Evolutionary conservation across 1,140 invertebrate genomes (phyloP).

Genomic region (Formica exsecta): DNA sequence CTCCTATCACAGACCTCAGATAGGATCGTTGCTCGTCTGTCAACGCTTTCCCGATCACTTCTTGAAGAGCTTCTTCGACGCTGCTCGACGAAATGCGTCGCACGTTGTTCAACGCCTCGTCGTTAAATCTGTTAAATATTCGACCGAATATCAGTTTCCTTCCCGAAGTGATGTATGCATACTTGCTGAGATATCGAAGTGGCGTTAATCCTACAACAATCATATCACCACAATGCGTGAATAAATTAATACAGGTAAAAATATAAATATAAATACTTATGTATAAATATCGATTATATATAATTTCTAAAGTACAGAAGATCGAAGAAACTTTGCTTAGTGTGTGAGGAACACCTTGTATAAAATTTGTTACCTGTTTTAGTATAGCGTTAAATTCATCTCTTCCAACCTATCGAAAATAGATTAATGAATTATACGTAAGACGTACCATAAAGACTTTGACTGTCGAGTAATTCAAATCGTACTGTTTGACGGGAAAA

Average conservation of each 20-base stretch:
- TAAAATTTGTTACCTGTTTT: slow-evolving; percentile 10
- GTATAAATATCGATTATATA: background rate
- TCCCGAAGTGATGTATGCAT: slow-evolving; percentile 88
- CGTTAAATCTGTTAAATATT: slow-evolving; percentile 86
- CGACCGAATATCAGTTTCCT: slow-evolving; percentile 89
- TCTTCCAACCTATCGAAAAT: background rate
- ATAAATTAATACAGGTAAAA: slow-evolving; percentile 11
- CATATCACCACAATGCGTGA: background rate
- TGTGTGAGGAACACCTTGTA: background rate
- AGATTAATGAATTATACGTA: background rate
- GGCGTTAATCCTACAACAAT: slow-evolving; percentile 87
- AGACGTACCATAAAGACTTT: slow-evolving; percentile 86
- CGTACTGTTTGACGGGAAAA: slow-evolving; percentile 89
- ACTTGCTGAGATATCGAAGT: slow-evolving; percentile 88
- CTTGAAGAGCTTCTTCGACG: slow-evolving; percentile 87
- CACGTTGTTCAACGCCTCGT: slow-evolving; percentile 79
- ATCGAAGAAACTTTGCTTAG: background rate
- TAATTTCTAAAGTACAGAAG: slow-evolving; percentile 21
- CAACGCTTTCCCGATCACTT: slow-evolving; percentile 89
- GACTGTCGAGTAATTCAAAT: slow-evolving; percentile 89
- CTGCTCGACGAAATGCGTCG: slow-evolving; percentile 84
- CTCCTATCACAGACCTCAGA: slow-evolving; percentile 86
- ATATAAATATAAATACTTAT: slow-evolving; percentile 2
- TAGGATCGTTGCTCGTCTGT: slow-evolving; percentile 84
- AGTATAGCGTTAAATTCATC: background rate